A percentile compares a stretch with the other conserved stretches of the same genome.
Evolutionary conservation across 2,113 vertebrate genomes (phyloP).

Genomic region (Chloropsis cyanopogon): DNA sequence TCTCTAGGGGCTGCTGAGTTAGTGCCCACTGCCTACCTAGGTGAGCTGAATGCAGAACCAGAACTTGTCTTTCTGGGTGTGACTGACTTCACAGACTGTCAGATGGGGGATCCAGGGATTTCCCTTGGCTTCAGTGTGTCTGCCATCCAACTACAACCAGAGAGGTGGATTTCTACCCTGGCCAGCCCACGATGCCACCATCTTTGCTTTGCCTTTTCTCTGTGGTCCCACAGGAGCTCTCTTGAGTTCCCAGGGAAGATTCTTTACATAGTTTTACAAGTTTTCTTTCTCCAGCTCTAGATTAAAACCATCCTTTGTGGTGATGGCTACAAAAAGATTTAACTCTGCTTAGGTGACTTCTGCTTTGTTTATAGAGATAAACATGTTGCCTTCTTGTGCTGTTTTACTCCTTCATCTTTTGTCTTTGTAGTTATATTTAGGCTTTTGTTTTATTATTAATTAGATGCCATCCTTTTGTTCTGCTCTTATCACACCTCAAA

Average conservation of each 20-base stretch:
- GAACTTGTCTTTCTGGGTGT: not conserved
- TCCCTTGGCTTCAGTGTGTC: not conserved
- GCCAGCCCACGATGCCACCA: not conserved
- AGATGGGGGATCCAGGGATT: not conserved
- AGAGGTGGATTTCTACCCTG: not conserved
- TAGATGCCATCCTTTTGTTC: not conserved
- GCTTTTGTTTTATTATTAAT: conserved; percentile 25
- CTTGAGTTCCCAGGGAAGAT: not conserved
- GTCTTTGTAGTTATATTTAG: not conserved
- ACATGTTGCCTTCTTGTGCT: not conserved
- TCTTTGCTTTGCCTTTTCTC: not conserved
- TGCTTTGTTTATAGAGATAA: not conserved
- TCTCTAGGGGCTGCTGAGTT: not conserved
- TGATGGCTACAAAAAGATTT: not conserved
- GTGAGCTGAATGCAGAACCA: not conserved
- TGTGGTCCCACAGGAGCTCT: not conserved
- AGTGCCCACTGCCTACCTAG: not conserved
- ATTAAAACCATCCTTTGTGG: not conserved
- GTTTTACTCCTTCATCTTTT: not conserved
- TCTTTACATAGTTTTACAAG: not conserved
- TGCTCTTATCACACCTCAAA: not conserved
- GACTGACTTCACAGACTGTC: not conserved
- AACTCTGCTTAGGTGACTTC: not conserved
- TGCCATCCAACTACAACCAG: not conserved
- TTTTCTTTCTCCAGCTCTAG: not conserved